These are phyloP conservation scores for Boleophthalmus pectinirostris DNA, from an alignment of 2,113 vertebrate species.

Conservation along the genomic window DNA sequence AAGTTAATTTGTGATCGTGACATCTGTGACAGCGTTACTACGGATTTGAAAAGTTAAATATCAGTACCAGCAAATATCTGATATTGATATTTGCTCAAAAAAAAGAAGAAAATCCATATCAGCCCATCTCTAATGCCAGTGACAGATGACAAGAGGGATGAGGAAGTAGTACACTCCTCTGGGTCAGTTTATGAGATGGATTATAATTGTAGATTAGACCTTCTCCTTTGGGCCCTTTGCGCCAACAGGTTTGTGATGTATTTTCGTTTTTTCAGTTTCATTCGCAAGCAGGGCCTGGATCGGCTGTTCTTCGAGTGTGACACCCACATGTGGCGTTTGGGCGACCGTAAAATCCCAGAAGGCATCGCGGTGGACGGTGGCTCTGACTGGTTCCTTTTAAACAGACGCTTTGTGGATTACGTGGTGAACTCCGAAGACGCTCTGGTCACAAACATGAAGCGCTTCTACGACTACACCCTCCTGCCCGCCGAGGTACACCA, in stretches of 20 bases:
- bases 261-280: constrained; percentile 80
- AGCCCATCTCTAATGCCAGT: too few species aligned
- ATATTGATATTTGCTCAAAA: too few species aligned
- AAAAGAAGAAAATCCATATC: too few species aligned
- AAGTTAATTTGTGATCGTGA: too few species aligned
- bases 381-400: constrained; percentile 97
- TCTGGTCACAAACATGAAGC: constrained; percentile 91
- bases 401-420: constrained; percentile 92
- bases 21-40: too few species aligned
- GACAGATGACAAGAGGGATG: too few species aligned
- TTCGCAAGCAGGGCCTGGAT: constrained; percentile 96
- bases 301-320: constrained; percentile 96
- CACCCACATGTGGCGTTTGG: constrained; percentile 98
- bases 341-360: constrained; percentile 93
- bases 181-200: too few species aligned
- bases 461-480: constrained; percentile 93
- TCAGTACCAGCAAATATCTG: too few species aligned
- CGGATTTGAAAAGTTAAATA: too few species aligned
- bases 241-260: not conserved
- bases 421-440: constrained; percentile 89
- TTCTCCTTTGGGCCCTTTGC: not conserved
- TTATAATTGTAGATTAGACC: too few species aligned
- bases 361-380: constrained; percentile 93
- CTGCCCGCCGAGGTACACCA: constrained; percentile 90
- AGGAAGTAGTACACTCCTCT: too few species aligned